Evolutionary conservation across 2,888 invertebrate genomes (phyloP).

Genomic region (Ornithoptera priamus): DNA sequence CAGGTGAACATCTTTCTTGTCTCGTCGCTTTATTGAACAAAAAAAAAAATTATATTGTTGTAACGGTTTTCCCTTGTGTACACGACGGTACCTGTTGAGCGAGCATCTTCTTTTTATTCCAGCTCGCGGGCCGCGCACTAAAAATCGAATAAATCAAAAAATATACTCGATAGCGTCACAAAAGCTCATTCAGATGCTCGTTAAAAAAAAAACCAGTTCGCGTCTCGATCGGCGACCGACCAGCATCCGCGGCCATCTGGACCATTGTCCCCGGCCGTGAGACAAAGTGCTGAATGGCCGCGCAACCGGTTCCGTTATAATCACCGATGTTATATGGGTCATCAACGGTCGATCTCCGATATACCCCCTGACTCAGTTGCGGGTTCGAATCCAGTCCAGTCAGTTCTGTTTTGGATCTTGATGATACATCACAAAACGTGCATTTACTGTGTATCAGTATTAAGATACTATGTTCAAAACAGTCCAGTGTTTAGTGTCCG

Average conservation of each 20-base stretch:
- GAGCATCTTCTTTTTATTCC: conserved; percentile 67
- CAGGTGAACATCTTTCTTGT: no score
- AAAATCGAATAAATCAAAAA: conserved; percentile 78
- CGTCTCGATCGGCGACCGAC: conserved; percentile 55
- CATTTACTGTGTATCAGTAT: no score
- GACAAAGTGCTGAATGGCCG: conserved; percentile 58
- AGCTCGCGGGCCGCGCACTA: conserved; percentile 60
- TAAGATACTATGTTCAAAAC: no score
- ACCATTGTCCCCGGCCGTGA: conserved; percentile 62
- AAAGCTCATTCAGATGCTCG: conserved; percentile 66
- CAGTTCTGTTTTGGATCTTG: conserved; percentile 28
- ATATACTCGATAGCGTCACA: conserved; percentile 73
- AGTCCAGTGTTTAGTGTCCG: no score
- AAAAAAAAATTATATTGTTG: background rate
- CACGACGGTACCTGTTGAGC: conserved; percentile 71
- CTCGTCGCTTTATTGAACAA: background rate
- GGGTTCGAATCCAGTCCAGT: conserved; percentile 41
- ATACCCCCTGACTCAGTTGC: conserved; percentile 50
- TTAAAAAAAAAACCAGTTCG: conserved; percentile 58
- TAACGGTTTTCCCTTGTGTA: conserved; percentile 40
- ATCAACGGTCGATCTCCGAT: conserved; percentile 59
- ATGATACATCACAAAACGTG: background rate
- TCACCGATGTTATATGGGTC: conserved; percentile 62
- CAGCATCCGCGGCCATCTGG: conserved; percentile 76
- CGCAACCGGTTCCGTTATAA: conserved; percentile 68